Conservation (phyloP, 2,113 vertebrate genomes). For the Lepidothrix coronata region DNA sequence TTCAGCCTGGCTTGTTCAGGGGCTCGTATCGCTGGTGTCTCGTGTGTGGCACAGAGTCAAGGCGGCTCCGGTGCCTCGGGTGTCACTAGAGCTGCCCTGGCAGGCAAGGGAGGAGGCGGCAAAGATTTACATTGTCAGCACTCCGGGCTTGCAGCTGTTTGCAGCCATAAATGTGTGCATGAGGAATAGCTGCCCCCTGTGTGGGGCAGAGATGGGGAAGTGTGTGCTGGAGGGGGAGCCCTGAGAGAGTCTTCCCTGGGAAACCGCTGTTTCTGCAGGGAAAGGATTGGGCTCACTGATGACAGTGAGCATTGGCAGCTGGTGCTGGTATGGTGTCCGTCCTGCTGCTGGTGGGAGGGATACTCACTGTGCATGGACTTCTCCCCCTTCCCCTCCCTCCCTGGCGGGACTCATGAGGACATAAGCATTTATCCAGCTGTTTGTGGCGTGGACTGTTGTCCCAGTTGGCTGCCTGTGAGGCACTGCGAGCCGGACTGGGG, state of each 20-base stretch:
- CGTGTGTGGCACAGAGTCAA: slow-evolving; percentile 8
- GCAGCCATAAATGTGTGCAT: neutral
- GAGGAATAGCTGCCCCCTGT: neutral
- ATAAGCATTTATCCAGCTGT: neutral
- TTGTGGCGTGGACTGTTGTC: neutral
- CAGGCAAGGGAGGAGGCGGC: slow-evolving; percentile 35
- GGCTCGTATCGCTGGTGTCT: neutral
- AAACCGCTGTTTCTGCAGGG: neutral
- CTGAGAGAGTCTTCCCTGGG: neutral
- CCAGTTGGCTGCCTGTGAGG: neutral
- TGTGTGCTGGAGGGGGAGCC: neutral
- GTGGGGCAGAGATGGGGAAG: neutral
- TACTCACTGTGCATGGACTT: neutral
- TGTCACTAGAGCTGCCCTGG: slow-evolving; percentile 28
- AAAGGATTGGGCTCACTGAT: rapidly evolving
- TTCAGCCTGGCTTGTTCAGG: neutral
- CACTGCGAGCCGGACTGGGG: neutral
- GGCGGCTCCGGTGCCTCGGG: neutral
- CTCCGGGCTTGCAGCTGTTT: neutral
- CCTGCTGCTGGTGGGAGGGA: neutral
- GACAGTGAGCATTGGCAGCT: neutral
- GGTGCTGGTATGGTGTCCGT: rapidly evolving
- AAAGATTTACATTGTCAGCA: slow-evolving; percentile 31
- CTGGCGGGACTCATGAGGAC: neutral
- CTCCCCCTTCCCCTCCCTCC: neutral